Evolutionary conservation across 2,797 vertebrate species (phyloP).

Genomic region (Calcarius lapponicus): DNA sequence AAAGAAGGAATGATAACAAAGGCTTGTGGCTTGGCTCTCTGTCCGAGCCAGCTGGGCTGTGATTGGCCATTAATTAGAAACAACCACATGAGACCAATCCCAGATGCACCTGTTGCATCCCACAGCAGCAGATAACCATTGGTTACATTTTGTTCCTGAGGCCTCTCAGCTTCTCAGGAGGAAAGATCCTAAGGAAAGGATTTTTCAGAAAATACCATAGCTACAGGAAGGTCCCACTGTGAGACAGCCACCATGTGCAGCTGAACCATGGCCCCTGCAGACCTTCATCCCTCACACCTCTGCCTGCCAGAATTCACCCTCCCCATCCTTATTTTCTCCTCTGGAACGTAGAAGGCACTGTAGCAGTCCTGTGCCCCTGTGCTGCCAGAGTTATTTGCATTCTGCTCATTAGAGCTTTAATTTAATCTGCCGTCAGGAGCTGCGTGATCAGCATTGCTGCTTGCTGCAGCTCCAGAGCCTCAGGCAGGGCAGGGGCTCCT

Average conservation of each 20-base stretch:
- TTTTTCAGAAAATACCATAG: no score
- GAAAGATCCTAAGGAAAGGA: no score
- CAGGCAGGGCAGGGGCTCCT: not conserved
- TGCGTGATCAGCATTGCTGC: slow-evolving; percentile 63
- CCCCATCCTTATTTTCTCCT: not conserved
- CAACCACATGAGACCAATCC: no score
- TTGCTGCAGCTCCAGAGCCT: not conserved
- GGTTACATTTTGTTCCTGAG: no score
- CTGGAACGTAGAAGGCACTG: not conserved
- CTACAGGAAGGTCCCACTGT: not conserved
- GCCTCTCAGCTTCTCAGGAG: no score
- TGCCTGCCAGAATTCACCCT: not conserved
- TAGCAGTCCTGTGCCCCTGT: not conserved
- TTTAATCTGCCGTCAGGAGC: slow-evolving; percentile 70
- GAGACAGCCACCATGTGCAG: rapidly evolving
- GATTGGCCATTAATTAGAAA: no score
- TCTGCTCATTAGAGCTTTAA: slow-evolving; percentile 68
- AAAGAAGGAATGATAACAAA: no score
- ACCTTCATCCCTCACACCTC: rapidly evolving
- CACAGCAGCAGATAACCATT: no score
- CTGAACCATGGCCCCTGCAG: rapidly evolving
- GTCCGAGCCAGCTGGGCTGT: no score
- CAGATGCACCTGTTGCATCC: no score
- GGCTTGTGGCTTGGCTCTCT: no score
- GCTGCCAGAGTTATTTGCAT: slow-evolving; percentile 50